Evolutionary conservation across 2,888 invertebrate species (phyloP), one percentile per base, ranked within the genome.

Genomic region (Caenorhabditis plicata): DNA sequence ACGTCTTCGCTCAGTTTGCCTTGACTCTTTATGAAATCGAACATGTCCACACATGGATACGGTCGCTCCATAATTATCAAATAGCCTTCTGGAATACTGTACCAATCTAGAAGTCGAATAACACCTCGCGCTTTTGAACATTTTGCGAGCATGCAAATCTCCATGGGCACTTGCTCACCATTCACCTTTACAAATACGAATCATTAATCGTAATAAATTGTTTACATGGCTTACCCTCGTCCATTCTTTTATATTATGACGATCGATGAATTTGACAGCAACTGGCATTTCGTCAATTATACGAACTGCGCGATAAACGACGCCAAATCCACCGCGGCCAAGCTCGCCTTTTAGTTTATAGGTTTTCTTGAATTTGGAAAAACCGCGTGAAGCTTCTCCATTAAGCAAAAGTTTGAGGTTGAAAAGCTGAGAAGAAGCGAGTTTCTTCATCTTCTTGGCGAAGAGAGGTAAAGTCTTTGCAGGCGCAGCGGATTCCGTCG

Each of bases 1-100:
- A 69, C 67, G 31, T 72, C 71, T 53, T 75, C 75, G 32, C 68
- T 66, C 36, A 78, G 56, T 42, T 57, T 56, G 13, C 66, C 56
- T 11, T 78, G 74, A 32, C 64, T 65, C 35, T 71, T 72, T 38
- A 78, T 74, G 47, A 79, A 77, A 45, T 75, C 74, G 55, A 75
- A 78, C 61, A 78, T 64, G 41, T 78, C 78, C 22, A 76, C 68
- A 48, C 72, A 78, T 17, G 73, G 74, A 32, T 60, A 66, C 9
- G 78, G 78, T 40, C 78, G 60, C 47, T 79, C 78, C 78, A 78
- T 78, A 7, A 78, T 75, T 38, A 78, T 75, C 15, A 78, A 55
- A 52, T 66, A 78, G 44, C 78, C 78, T 50, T 78, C 78, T 27
- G 78, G 78, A 40, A 76, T 71, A 42, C 61, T 61, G 68, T 69